A percentile compares a stretch with the other conserved stretches of the same genome.
Evolutionary conservation across 2,888 invertebrate genomes (phyloP).

Genomic region (Diplazon laetatorius): DNA sequence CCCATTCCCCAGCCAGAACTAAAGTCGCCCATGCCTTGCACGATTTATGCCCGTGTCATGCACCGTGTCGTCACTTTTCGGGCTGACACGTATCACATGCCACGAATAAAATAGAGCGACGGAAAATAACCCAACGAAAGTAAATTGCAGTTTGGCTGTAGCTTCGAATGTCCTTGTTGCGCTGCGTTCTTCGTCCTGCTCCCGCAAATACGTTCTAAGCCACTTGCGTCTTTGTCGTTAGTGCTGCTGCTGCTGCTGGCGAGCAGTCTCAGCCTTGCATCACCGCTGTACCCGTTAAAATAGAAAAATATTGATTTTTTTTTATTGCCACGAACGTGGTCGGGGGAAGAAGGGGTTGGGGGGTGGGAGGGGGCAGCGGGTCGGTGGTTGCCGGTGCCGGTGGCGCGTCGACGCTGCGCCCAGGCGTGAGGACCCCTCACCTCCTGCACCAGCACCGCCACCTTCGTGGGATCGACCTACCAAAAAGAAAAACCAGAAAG

Average conservation of each 20-base stretch:
- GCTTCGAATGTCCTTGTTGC: neutral
- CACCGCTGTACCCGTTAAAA: conserved; percentile 14
- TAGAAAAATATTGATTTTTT: conserved; percentile 49
- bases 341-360: conserved; percentile 7
- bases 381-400: conserved; percentile 6
- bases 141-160: neutral
- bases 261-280: conserved; percentile 12
- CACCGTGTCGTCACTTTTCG: too few relatives aligned
- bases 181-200: neutral
- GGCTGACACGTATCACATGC: neutral
- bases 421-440: conserved; percentile 38
- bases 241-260: conserved; percentile 1
- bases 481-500: too few relatives aligned
- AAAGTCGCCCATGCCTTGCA: neutral
- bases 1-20: neutral
- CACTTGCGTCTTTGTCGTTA: conserved; percentile 8
- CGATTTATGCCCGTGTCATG: too few relatives aligned
- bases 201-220: conserved; percentile 1
- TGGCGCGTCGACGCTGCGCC: conserved; percentile 35
- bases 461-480: conserved; percentile 26
- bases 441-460: conserved; percentile 24
- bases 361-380: too few relatives aligned
- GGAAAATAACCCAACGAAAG: neutral
- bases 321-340: conserved; percentile 36
- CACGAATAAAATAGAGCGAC: neutral